Conservation (phyloP, 1,140 invertebrate species). For the Maconellicoccus hirsutus region DNA sequence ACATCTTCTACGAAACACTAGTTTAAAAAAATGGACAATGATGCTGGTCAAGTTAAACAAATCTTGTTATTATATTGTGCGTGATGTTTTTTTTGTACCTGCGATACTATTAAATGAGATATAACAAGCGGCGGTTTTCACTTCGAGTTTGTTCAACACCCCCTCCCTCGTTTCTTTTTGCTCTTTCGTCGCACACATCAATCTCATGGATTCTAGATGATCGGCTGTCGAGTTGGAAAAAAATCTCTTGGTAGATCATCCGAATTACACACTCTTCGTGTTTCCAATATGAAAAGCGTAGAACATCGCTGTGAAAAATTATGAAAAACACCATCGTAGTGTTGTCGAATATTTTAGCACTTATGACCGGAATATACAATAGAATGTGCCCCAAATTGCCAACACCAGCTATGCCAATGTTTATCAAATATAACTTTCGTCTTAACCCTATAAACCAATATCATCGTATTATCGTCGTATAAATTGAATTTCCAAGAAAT, state of each 20-base stretch:
- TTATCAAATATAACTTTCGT: background rate
- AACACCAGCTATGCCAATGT: background rate
- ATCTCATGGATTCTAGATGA: too few species aligned
- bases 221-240: too few species aligned
- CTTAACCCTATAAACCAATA: background rate
- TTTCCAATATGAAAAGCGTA: too few species aligned
- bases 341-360: too few species aligned
- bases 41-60: conserved; percentile 11
- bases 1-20: conserved; percentile 10
- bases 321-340: too few species aligned
- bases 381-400: background rate
- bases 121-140: conserved; percentile 4
- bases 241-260: too few species aligned
- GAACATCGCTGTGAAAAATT: too few species aligned
- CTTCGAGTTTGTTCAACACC: too few species aligned
- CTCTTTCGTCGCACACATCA: too few species aligned
- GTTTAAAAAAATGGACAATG: conserved; percentile 3
- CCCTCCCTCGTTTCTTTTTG: too few species aligned
- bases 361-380: background rate
- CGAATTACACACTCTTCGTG: too few species aligned
- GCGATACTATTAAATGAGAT: conserved; percentile 12
- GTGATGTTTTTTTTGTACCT: conserved; percentile 14
- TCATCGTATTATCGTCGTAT: background rate
- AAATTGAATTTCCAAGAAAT: background rate
- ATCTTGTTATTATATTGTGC: conserved; percentile 14